Conservation (phyloP, 35 echinoderm and acorn worm genomes). For the Ptychodera flava region DNA sequence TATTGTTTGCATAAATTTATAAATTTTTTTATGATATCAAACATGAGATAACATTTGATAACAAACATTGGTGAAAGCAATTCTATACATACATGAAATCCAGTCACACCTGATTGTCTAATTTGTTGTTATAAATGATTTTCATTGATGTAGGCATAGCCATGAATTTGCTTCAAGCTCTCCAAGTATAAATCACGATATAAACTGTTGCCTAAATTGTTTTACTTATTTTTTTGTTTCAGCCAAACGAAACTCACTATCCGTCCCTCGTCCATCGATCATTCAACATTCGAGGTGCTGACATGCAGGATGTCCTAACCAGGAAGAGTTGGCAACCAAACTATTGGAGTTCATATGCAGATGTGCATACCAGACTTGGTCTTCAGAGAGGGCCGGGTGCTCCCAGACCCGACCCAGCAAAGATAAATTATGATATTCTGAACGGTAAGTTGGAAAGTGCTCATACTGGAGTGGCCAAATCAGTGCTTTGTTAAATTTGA, state of each 20-base stretch:
- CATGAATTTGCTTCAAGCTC: too few relatives aligned
- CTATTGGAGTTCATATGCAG: conserved; percentile 87
- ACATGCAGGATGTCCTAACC: conserved; percentile 66
- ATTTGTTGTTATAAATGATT: too few relatives aligned
- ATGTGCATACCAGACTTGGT: conserved; percentile 71
- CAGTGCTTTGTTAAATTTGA: too few relatives aligned
- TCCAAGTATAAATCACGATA: too few relatives aligned
- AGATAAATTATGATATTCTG: conserved; percentile 58
- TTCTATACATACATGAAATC: too few relatives aligned
- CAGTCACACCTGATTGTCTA: too few relatives aligned
- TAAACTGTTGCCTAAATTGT: too few relatives aligned
- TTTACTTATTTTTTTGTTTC: conserved; percentile 4
- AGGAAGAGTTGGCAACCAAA: conserved; percentile 49
- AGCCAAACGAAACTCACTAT: conserved; percentile 83
- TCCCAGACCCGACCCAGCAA: conserved; percentile 20
- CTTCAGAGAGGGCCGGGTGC: conserved; percentile 70
- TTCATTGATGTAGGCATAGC: too few relatives aligned
- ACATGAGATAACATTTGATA: too few relatives aligned
- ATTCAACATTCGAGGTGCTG: conserved; percentile 56
- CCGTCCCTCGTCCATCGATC: conserved; percentile 68
- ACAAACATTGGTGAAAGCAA: too few relatives aligned
- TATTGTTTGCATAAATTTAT: too few relatives aligned
- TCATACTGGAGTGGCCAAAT: background rate
- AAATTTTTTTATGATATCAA: too few relatives aligned
- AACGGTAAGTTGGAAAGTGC: conserved; percentile 43